Base-by-base conservation (phyloP, 2,797 vertebrate species). In the Lophotriccus pileatus region DNA sequence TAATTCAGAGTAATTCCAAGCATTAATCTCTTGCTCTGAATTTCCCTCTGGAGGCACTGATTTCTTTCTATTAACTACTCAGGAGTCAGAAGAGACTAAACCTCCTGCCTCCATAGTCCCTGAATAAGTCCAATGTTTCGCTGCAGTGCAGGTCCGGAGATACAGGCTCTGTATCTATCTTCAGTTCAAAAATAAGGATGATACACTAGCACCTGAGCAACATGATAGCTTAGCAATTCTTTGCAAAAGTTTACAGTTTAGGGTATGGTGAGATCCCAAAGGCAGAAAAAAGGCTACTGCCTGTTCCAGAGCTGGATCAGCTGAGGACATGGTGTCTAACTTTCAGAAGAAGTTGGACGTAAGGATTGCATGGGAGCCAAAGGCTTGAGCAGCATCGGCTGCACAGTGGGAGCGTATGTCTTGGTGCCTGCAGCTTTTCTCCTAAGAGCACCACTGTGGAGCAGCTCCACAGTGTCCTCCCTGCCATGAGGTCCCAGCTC, bases 391-490 rank as follows among this genome's bases (percentile, higher is more conserved):
- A 67, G 34, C 1, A 1, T 62, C 44, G 17, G 25, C 36, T 92
- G 49, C 24, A 22, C 22, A 49, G 63, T 17, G 15, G 47, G 21
- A 66, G 18, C 3, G 3, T 16, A 13, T 34, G 24, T 47, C 16
- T 50, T 36, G 30, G 16, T 78, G 46, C 19, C 46, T 60, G 32
- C 28, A 59, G 50, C 13, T 34, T 83, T 22, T n/a, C 24, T 59
- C 46, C 50, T 39, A 41, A 68, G 25, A n/a, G 12, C 34, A 41
- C 7, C 41, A 9, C 4, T 5, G 9, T 34, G 55, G 39, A 73
- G 52, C 16, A 24, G 15, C n/a, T 55, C 7, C 0, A 1, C 27
- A 32, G 34, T 18, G 19, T 25, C 17, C 44, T 62, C 2, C 0
- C 25, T 62, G 43, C 34, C 24, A 7, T 8, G 32, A 59, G 50